Evolutionary conservation across 2,888 invertebrate species (phyloP).

Genomic region (Cactoblastis cactorum): DNA sequence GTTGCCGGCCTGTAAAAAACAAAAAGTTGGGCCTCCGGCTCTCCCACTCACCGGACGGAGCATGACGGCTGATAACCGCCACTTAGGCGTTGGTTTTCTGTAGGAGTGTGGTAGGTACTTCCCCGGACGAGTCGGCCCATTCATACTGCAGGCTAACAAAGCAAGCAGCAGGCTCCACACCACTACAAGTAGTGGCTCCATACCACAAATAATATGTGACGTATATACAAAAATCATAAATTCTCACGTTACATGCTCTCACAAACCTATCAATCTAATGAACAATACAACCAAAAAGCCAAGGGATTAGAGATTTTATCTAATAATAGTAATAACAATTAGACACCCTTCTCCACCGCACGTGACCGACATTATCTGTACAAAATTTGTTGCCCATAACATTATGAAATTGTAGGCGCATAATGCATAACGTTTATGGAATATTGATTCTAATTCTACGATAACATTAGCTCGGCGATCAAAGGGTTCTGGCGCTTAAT

Average conservation of each 20-base stretch:
- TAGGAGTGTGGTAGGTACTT: no score
- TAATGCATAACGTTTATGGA: constrained; percentile 18
- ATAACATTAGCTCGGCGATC: background rate
- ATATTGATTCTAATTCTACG: constrained; percentile 8
- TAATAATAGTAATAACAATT: constrained; percentile 37
- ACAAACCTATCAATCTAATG: constrained; percentile 18
- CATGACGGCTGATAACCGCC: no score
- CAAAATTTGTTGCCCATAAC: constrained; percentile 23
- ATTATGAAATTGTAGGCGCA: constrained; percentile 16
- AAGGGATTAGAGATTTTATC: constrained; percentile 21
- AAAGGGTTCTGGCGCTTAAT: background rate
- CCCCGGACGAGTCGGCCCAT: no score
- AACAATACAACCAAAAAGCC: constrained; percentile 28
- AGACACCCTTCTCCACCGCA: constrained; percentile 33
- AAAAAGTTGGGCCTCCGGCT: no score
- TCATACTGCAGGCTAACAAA: no score
- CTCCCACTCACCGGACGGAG: no score
- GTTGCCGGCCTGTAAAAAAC: no score
- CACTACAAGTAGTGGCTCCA: no score
- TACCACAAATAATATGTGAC: background rate
- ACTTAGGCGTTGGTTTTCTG: no score
- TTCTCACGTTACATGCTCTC: constrained; percentile 15
- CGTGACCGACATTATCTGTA: constrained; percentile 37
- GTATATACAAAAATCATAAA: background rate
- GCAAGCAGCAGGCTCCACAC: no score